Conservation (phyloP, 2,888 invertebrate species). For the Ctena decussata region DNA sequence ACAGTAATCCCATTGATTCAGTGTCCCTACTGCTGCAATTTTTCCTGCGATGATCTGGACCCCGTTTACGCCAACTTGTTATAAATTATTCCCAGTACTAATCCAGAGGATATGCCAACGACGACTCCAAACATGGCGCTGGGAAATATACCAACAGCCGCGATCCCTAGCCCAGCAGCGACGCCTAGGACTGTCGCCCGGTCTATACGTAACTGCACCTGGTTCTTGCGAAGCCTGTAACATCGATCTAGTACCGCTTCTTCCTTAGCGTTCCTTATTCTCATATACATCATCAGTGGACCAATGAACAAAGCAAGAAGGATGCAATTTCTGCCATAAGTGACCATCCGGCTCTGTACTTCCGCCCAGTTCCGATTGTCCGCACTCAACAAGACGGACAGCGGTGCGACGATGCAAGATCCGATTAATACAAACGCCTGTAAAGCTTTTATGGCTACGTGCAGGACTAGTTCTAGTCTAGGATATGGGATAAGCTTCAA, state of each 20-base stretch:
- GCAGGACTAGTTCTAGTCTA: slow-evolving; percentile 34
- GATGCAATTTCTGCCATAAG: slow-evolving; percentile 49
- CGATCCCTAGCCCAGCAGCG: slow-evolving; percentile 31
- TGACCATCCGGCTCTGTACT: slow-evolving; percentile 45
- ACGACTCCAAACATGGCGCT: slow-evolving; percentile 58
- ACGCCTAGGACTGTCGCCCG: slow-evolving; percentile 43
- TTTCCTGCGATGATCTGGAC: too few relatives aligned
- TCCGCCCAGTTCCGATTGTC: slow-evolving; percentile 52
- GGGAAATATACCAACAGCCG: slow-evolving; percentile 25
- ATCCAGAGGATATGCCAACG: slow-evolving; percentile 59
- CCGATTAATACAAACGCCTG: slow-evolving; percentile 61
- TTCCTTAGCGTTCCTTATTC: slow-evolving; percentile 34
- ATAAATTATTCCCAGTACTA: slow-evolving; percentile 35
- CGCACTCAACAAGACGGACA: slow-evolving; percentile 40
- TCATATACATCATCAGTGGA: slow-evolving; percentile 50
- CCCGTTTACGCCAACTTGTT: not conserved
- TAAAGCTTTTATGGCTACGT: slow-evolving; percentile 59
- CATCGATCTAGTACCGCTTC: slow-evolving; percentile 51
- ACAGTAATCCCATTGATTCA: too few relatives aligned
- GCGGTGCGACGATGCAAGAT: slow-evolving; percentile 52
- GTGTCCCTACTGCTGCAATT: too few relatives aligned
- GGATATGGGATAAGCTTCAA: slow-evolving; percentile 37
- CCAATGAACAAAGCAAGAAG: slow-evolving; percentile 50
- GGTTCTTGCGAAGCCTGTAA: slow-evolving; percentile 60
- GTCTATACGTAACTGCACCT: slow-evolving; percentile 56